Percentiles rank a stretch among this genome's conserved stretches.
Evolutionary conservation across 2,113 vertebrate species (phyloP).

Genomic region (Ciconia maguari): DNA sequence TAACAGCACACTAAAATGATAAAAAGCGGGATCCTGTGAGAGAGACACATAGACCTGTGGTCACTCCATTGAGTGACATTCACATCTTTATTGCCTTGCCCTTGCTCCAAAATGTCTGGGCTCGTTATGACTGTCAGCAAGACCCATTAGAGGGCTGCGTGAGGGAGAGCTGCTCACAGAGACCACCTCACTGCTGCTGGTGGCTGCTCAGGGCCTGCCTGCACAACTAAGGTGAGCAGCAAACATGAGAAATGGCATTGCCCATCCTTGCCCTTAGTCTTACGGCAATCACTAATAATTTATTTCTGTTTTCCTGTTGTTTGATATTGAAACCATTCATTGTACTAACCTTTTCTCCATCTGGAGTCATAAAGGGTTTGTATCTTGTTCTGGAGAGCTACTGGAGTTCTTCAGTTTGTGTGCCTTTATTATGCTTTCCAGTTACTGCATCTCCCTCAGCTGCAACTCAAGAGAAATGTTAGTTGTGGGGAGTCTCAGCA

Average conservation of each 20-base stretch:
- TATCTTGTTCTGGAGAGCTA: background rate
- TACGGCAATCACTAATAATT: background rate
- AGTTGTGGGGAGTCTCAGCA: background rate
- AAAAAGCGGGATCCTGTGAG: background rate
- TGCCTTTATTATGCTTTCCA: background rate
- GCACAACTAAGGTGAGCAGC: background rate
- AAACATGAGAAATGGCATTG: background rate
- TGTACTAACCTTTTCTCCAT: background rate
- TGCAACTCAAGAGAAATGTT: background rate
- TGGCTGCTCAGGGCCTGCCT: background rate
- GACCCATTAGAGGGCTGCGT: background rate
- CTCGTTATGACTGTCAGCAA: accelerated
- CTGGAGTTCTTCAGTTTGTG: background rate
- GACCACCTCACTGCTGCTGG: background rate
- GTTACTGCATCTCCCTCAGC: background rate
- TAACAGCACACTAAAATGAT: background rate
- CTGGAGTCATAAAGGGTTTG: background rate
- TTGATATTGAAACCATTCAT: background rate
- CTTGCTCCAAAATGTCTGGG: background rate
- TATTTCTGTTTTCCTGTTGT: background rate
- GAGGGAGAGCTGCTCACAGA: background rate
- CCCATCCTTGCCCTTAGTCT: background rate
- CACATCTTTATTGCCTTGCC: background rate
- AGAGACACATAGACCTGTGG: background rate
- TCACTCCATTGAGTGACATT: accelerated